Base-by-base conservation (phyloP, 2,888 invertebrate genomes). In the Strigamia crassipes region DNA sequence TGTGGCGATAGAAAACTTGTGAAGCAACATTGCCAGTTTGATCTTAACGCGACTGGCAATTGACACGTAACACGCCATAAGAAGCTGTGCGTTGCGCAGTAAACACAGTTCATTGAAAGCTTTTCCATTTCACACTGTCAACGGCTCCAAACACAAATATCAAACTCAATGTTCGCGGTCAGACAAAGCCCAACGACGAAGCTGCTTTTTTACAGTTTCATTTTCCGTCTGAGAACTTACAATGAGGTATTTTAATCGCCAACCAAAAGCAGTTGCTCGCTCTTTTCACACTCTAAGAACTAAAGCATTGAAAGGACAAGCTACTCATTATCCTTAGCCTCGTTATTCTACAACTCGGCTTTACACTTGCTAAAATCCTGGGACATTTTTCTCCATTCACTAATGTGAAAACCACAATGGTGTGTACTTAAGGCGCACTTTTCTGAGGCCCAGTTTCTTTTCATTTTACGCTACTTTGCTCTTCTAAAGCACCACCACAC, bases 361-460 rank as follows among this genome's bases (percentile, higher is more conserved):
- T 66, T 66, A 23, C 66, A 66, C 66, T 66, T 27, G 66, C 66
- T 66, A 31, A 66, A 66, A 66, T 66, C 66, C 6, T 66, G 1
- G 66, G 66, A 66, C 66, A 66, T 66, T 66, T 66, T 66, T 66
- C 66, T 66, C 10, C 66, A 23, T 23, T 23, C 66, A 66, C 31
- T 23, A 66, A 66, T 66, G 66, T 66, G 66, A 66, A 51, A 66
- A 66, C 66, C 66, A 23, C 66, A 66, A 66, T 66, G 66, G 31
- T 66, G 66, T 66, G 66, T 66, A 31, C 66, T 66, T 66, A 66
- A 27, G 66, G 31, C 66, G 66, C 66, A 66, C 23, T 66, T 66
- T 61, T 51, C 51, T n/a, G 18, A 51, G 51, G 18, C 13, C 18
- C 23, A 27, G 21, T 66, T 66, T 23, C 66, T 66, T 66, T 66